Conservation (phyloP, 2,113 vertebrate species). For the Gallinago jamesoni region DNA sequence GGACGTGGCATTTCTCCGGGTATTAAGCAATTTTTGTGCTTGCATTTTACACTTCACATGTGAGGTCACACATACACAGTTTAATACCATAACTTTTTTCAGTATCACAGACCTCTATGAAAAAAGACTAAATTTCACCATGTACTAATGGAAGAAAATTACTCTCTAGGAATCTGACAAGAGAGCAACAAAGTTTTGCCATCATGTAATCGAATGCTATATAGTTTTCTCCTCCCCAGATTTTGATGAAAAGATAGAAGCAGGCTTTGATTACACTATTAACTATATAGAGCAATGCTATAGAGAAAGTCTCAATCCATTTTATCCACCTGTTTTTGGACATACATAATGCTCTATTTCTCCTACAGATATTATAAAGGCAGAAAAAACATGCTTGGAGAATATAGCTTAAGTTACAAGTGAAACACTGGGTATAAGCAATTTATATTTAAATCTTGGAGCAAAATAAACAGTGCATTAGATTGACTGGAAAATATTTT, state of each 20-base stretch:
- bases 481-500: background rate
- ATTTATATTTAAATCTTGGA: background rate
- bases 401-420: background rate
- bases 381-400: background rate
- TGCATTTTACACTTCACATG: background rate
- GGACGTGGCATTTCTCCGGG: background rate
- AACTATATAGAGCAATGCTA: background rate
- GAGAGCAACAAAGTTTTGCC: background rate
- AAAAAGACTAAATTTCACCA: background rate
- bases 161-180: background rate
- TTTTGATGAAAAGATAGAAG: background rate
- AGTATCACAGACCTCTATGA: background rate
- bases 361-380: background rate
- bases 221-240: background rate
- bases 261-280: background rate
- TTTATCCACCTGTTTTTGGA: constrained; percentile 33
- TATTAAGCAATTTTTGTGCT: background rate
- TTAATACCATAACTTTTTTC: background rate
- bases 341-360: background rate
- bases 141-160: background rate
- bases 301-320: background rate
- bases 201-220: background rate
- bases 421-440: background rate
- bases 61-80: background rate
- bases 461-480: background rate